Evolutionary conservation across 1,140 invertebrate genomes (phyloP).

Genomic region (Drosophila mojavensis): DNA sequence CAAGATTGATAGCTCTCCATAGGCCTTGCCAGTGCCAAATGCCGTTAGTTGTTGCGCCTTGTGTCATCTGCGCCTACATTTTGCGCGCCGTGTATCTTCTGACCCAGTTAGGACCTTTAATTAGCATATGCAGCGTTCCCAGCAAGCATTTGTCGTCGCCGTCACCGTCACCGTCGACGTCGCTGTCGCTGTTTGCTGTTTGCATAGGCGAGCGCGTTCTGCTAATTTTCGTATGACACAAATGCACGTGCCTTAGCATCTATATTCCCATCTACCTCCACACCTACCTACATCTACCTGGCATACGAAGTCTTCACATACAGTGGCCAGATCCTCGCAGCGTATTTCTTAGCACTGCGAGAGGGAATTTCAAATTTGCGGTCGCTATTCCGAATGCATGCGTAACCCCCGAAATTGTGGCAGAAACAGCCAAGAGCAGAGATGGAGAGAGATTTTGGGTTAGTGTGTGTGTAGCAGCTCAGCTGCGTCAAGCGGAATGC

Average conservation of each 20-base stretch:
- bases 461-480: not conserved
- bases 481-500: conserved; percentile 23
- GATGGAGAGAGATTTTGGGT: too few relatives aligned
- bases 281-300: not conserved
- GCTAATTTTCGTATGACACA: conserved; percentile 37
- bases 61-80: conserved; percentile 38
- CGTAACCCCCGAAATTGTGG: conserved; percentile 16
- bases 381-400: conserved; percentile 43
- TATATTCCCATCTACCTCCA: not conserved
- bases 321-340: conserved; percentile 4
- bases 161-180: too few relatives aligned
- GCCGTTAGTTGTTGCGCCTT: conserved; percentile 55
- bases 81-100: conserved; percentile 47
- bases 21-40: conserved; percentile 49
- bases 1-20: conserved; percentile 77
- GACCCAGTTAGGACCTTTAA: conserved; percentile 75
- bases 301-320: not conserved
- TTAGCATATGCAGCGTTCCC: conserved; percentile 63
- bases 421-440: not conserved
- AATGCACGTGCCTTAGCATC: conserved; percentile 15
- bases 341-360: conserved; percentile 32
- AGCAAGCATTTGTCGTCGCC: conserved; percentile 7
- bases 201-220: conserved; percentile 29
- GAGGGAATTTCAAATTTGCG: conserved; percentile 46
- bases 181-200: conserved; percentile 4